Percentiles rank a stretch among this genome's conserved stretches.
Evolutionary conservation across 2,888 invertebrate genomes (phyloP).

Genomic region (Cephus nigrinus): DNA sequence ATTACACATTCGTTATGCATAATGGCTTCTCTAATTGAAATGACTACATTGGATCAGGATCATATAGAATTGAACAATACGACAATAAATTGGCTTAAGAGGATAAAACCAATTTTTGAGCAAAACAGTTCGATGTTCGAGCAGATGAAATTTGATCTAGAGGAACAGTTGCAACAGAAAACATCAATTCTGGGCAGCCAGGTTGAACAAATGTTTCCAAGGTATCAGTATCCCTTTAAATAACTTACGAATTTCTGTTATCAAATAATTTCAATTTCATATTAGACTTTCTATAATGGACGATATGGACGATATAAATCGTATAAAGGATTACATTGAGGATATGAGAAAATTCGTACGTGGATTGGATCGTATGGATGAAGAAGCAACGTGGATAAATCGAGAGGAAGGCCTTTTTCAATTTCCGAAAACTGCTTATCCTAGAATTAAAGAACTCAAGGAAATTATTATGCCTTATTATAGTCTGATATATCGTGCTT

Average conservation of each 20-base stretch:
- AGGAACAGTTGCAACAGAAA: slow-evolving; percentile 79
- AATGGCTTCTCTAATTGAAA: slow-evolving; percentile 79
- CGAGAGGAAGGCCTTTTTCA: slow-evolving; percentile 89
- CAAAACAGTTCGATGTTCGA: slow-evolving; percentile 84
- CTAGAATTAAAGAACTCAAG: slow-evolving; percentile 83
- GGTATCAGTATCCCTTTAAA: slow-evolving; percentile 46
- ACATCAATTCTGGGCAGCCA: slow-evolving; percentile 78
- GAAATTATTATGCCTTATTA: slow-evolving; percentile 78
- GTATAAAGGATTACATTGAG: slow-evolving; percentile 83
- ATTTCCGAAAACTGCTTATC: slow-evolving; percentile 80
- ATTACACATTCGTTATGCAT: slow-evolving; percentile 76
- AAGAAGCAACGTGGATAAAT: slow-evolving; percentile 87
- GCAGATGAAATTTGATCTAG: slow-evolving; percentile 84
- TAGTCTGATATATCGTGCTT: slow-evolving; percentile 74
- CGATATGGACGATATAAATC: slow-evolving; percentile 84
- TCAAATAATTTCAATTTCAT: not conserved
- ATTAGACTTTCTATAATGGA: slow-evolving; percentile 78
- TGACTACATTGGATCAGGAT: slow-evolving; percentile 78
- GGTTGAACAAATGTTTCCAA: slow-evolving; percentile 78
- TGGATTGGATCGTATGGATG: slow-evolving; percentile 79
- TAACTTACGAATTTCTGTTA: not conserved
- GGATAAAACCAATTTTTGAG: slow-evolving; percentile 85
- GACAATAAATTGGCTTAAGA: slow-evolving; percentile 85
- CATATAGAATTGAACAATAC: slow-evolving; percentile 84
- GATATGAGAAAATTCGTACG: slow-evolving; percentile 81